Evolutionary conservation across 2,888 invertebrate species (phyloP), one percentile per base, ranked within the genome.

Genomic region (Eupithecia abbreviata): DNA sequence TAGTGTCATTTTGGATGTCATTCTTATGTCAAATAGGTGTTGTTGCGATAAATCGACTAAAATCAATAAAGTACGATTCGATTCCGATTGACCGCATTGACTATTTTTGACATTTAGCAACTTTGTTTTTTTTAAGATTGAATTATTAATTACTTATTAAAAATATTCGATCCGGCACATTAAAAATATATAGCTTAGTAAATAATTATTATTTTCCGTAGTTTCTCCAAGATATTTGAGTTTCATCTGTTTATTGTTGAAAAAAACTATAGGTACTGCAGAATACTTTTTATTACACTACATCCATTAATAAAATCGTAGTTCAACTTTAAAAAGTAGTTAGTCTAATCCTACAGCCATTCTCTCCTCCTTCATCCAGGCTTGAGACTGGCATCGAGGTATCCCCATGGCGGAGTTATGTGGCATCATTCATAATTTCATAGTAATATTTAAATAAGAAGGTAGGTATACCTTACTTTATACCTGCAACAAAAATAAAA

Each of bases 361-460:
- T 76, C 85, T 85, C 85, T 85, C 83, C 85, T 85, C 84, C 84
- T 85, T 85, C 76, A 80, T 80, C 83, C 84, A 86, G 84, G 83
- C 83, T 84, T 84, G 82, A 84, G 84, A 85, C 83, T 84, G 84
- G 84, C 85, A 82, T 79, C 80, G 75, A 80, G 72, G 42, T 55
- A 49, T 62, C 76, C 78, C 83, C 80, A 81, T 82, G 80, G 84
- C 86, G 80, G 80, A 83, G 81, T 83, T 85, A 78, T 83, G 82
- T 73, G 82, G 73, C 80, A 66, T 73, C 3, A 66, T 13, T 66
- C 13, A 66, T 66, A 66, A 67, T 43, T 67, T 42, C 67, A 43
- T n/a, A 43, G 15, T 67, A 13, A 67, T 68, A 68, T 30, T 45
- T 47, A 47, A 4, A 0, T 10, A 2, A 3, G 2, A 30, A 65